Base-by-base conservation (phyloP, 2,797 vertebrate genomes). In the Sebastes kiyomatsui region DNA sequence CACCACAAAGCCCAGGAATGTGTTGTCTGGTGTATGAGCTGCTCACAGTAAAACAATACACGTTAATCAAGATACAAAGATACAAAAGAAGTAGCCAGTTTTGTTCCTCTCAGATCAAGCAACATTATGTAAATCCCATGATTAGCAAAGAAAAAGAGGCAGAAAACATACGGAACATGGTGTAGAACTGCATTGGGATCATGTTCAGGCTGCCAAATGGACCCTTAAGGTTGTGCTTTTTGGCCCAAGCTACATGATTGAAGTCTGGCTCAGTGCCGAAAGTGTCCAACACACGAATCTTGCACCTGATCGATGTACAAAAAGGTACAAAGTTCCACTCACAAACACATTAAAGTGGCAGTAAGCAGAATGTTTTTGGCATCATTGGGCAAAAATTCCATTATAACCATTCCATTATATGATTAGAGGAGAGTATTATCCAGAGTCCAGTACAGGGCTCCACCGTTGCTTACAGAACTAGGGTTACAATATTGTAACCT, bases 21-120 rank as follows among this genome's bases (percentile, higher is more conserved):
- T 89, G 75, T 86, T 86, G 68, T 87, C 85, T 55, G 80, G 80
- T 8, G 80, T 88, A 18, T 87, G 69, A 76, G 80, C 87, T 89
- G 80, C 23, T 54, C 10, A 58, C 52, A 75, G 20, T 2, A 4
- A 32, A 22, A 58, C 1, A 60, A n/a, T 3, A 20, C 6, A 3
- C 6, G 10, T 20, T 3, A 0, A 49, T 71, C 55, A 7, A 27
- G 6, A 28, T 1, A 5, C n/a, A 55, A 55, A 60, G 23, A 52
- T 13, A 14, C 8, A 52, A 22, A 16, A 74, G 38, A 30, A 30
- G 27, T 28, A 28, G 16, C 1, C 4, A 9, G 28, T 22, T 35
- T 13, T 66, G 32, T 66, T 12, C 16, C 13, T 9, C 67, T 30
- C 25, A 65, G 27, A 30, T 25, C 25, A 33, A 59, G 20, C 35